A percentile compares a stretch with the other conserved stretches of the same genome.
Conservation (phyloP, 2,888 invertebrate genomes). For the Trichopoda pennipes region DNA sequence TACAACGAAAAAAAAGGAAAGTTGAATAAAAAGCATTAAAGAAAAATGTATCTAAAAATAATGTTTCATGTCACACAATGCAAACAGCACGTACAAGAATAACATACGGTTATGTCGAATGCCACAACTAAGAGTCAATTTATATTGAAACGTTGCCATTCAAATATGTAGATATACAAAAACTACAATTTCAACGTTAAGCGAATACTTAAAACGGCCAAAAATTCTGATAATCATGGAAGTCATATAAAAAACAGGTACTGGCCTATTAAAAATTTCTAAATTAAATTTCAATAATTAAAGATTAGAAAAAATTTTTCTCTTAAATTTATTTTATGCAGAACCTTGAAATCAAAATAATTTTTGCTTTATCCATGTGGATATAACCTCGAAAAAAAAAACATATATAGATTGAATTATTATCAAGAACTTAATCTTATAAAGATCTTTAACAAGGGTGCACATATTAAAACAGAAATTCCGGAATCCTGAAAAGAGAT, state of each 20-base stretch:
- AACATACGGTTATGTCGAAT: constrained; percentile 51
- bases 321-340: too few species aligned
- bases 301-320: too few species aligned
- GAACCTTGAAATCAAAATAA: too few species aligned
- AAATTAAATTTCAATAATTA: too few species aligned
- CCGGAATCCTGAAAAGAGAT: too few species aligned
- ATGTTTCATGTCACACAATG: constrained; percentile 64
- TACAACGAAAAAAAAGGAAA: constrained; percentile 54
- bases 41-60: constrained; percentile 57
- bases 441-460: too few species aligned
- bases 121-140: constrained; percentile 20
- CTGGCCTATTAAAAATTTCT: too few species aligned
- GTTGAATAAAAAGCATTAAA: constrained; percentile 26
- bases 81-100: constrained; percentile 59
- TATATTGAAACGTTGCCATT: constrained; percentile 7
- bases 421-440: too few species aligned
- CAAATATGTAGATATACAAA: background rate
- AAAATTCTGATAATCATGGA: background rate
- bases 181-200: background rate
- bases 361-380: too few species aligned
- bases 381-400: too few species aligned
- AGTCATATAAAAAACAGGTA: background rate
- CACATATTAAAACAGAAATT: too few species aligned
- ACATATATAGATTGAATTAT: too few species aligned
- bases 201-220: background rate